A percentile compares a stretch with the other conserved stretches of the same genome.
Evolutionary conservation across 2,797 vertebrate genomes (phyloP).

Genomic region (Pelodytes ibericus): DNA sequence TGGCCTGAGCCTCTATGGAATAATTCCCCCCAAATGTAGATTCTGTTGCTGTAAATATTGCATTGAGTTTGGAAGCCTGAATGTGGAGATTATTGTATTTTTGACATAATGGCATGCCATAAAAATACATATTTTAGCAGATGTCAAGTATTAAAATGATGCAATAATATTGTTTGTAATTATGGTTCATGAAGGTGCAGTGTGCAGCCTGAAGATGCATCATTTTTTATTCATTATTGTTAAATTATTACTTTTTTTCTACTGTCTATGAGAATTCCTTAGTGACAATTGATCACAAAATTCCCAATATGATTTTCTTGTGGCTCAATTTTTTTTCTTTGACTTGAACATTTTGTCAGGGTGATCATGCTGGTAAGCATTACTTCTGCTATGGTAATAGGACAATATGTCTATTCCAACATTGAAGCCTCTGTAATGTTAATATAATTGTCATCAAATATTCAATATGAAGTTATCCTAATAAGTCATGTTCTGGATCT

Average conservation of each 20-base stretch:
- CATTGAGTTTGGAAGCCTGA: constrained; percentile 47
- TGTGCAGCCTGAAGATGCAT: constrained; percentile 32
- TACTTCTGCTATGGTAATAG: constrained; percentile 15
- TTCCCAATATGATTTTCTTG: constrained; percentile 18
- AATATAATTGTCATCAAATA: constrained; percentile 37
- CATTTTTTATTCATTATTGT: constrained; percentile 47
- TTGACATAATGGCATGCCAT: constrained; percentile 48
- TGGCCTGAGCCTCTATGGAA: constrained; percentile 46
- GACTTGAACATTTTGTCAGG: background rate
- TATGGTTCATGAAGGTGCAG: constrained; percentile 47
- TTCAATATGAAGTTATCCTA: constrained; percentile 10
- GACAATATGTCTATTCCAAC: constrained; percentile 15
- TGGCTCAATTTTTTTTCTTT: constrained; percentile 13
- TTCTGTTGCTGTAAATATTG: constrained; percentile 52
- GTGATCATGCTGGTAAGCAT: constrained; percentile 18
- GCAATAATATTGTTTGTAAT: constrained; percentile 50
- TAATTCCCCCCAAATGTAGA: constrained; percentile 50
- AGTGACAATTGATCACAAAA: constrained; percentile 34
- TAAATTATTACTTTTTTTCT: constrained; percentile 25
- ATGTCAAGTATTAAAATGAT: constrained; percentile 54
- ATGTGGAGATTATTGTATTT: constrained; percentile 44
- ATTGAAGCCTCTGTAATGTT: constrained; percentile 13
- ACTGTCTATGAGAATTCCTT: constrained; percentile 23
- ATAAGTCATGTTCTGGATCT: background rate
- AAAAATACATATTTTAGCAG: constrained; percentile 56